Evolutionary conservation across 2,888 invertebrate genomes (phyloP).

Genomic region (Acronicta leporina): DNA sequence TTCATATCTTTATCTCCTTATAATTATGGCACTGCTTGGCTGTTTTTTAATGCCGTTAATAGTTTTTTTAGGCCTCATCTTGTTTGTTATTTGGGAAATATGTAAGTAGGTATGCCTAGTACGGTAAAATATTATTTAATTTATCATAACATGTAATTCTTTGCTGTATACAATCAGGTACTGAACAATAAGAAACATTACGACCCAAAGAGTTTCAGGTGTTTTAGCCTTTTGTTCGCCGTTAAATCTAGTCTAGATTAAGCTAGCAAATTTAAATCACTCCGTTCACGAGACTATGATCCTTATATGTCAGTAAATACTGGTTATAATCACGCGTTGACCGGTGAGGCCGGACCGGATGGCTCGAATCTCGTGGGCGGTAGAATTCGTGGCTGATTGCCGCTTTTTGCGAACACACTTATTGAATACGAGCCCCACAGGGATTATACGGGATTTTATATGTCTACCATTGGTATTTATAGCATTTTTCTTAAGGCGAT

Average conservation of each 20-base stretch:
- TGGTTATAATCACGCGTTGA: constrained; percentile 17
- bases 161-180: neutral
- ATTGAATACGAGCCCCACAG: constrained; percentile 61
- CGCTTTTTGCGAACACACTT: constrained; percentile 64
- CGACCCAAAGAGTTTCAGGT: neutral
- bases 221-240: neutral
- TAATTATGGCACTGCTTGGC: no score
- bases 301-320: constrained; percentile 14
- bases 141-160: neutral
- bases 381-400: constrained; percentile 60
- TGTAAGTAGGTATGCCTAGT: no score
- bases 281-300: constrained; percentile 4
- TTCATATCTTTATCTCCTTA: no score
- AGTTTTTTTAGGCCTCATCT: no score
- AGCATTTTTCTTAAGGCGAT: constrained; percentile 18
- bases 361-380: constrained; percentile 65
- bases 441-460: constrained; percentile 54
- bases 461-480: constrained; percentile 34
- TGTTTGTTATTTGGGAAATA: no score
- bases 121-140: no score
- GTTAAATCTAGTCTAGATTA: neutral
- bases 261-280: neutral
- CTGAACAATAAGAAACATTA: neutral
- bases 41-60: no score
- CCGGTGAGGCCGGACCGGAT: constrained; percentile 24